Base-by-base conservation (phyloP, 2,888 invertebrate genomes). In the Watsonalla binaria region DNA sequence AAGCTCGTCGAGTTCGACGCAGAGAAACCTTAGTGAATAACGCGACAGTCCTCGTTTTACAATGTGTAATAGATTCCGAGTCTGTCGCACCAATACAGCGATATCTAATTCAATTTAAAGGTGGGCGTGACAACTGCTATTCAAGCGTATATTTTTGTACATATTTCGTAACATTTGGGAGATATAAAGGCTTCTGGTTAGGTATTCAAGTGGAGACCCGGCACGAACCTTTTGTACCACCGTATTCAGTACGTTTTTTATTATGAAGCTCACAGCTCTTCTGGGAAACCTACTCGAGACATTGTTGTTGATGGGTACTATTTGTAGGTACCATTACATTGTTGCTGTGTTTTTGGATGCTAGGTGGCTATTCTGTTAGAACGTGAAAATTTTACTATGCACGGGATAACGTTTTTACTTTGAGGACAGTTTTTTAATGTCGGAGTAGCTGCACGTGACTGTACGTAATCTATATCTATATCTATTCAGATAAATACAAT, bases 181-280 rank as follows among this genome's bases (percentile, higher is more conserved):
- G 39, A 24, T 46, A 62, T 61, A 51, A 61, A 59, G 58, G 60
- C 51, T 52, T 47, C 48, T 53, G 54, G 66, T 62, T 66, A 68
- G 57, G 65, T 66, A 66, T 68, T 63, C 63, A 57, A 61, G 47
- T 54, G 62, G 58, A 63, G 63, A 58, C 37, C 60, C 60, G 58
- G 57, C 59, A 62, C 63, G 61, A 55, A 48, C 54, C 61, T 59
- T 72, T 71, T 72, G 65, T 66, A 49, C 46, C 49, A 37, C 37
- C 59, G 63, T 47, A 55, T 56, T 57, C 52, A 53, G 53, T 55
- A 55, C 58, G 45, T 62, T 58, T 62, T 68, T 71, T 71, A 67
- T 69, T 69, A 71, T 68, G 70, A 68, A 68, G 65, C 68, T 71
- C 70, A 68, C 57, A 65, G 52, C 50, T 61, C 61, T 61, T 61